Percentiles rank a stretch among this genome's conserved stretches.
These are phyloP conservation scores for Pipistrellus nathusii DNA, from an alignment of 2,797 vertebrate species.

Conservation along the genomic window DNA sequence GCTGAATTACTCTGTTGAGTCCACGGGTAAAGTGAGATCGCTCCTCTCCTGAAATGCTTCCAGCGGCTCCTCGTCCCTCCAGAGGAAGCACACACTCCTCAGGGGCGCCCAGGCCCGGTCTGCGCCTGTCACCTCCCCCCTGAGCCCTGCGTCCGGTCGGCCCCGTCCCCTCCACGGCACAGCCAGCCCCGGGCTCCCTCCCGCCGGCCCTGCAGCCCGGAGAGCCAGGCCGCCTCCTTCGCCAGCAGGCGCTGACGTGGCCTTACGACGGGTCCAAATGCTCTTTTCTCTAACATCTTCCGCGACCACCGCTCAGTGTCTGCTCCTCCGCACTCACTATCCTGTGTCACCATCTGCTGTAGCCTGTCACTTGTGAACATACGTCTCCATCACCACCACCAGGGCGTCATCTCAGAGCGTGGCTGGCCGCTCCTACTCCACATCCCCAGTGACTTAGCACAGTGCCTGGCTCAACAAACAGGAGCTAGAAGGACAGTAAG, in stretches of 20 bases:
- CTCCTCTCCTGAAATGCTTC: neutral
- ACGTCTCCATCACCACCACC: neutral
- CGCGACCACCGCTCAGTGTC: neutral
- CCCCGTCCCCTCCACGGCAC: neutral
- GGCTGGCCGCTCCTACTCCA: neutral
- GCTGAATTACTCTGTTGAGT: neutral
- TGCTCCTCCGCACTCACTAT: neutral
- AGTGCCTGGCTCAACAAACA: conserved; percentile 15
- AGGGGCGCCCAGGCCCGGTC: neutral
- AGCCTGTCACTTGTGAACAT: neutral
- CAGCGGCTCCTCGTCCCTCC: neutral
- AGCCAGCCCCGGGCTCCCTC: neutral
- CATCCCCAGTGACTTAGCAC: neutral
- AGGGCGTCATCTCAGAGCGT: neutral
- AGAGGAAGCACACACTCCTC: neutral
- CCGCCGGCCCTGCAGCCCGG: neutral
- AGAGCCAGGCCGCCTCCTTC: neutral
- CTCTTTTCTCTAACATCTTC: neutral
- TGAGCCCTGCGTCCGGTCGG: neutral
- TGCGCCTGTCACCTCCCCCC: neutral
- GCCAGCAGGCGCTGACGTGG: neutral
- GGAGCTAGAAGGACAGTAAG: neutral
- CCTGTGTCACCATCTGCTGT: neutral
- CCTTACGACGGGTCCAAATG: neutral
- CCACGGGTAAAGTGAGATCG: neutral